Evolutionary conservation across 2,888 invertebrate species (phyloP).

Genomic region (Drosophila helvetica): DNA sequence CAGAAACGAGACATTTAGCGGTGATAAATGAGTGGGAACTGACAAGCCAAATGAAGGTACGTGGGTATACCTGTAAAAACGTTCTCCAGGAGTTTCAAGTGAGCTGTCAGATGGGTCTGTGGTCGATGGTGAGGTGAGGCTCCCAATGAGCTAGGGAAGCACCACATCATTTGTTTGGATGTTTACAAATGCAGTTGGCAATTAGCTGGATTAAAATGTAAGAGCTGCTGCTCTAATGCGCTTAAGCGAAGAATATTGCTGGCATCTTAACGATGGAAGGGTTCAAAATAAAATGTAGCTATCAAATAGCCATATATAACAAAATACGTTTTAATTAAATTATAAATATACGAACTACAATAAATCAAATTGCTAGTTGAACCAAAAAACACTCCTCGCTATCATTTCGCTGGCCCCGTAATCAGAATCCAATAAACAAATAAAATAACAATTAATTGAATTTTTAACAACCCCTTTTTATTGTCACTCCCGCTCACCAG

Average conservation of each 20-base stretch:
- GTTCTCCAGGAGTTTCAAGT: constrained; percentile 33
- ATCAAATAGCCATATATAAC: neutral
- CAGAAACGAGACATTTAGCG: constrained; percentile 46
- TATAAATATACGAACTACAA: constrained; percentile 51
- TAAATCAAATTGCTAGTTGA: constrained; percentile 56
- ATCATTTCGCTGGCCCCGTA: constrained; percentile 48
- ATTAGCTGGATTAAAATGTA: constrained; percentile 50
- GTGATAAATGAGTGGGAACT: constrained; percentile 70
- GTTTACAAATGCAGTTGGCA: constrained; percentile 49
- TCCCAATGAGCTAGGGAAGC: neutral
- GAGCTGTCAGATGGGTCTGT: constrained; percentile 4
- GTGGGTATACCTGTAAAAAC: constrained; percentile 10
- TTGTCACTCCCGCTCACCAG: constrained; percentile 11
- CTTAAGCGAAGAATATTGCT: no score
- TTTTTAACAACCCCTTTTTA: constrained; percentile 57
- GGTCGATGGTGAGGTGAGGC: neutral
- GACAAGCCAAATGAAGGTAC: constrained; percentile 74
- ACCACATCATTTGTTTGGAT: constrained; percentile 61
- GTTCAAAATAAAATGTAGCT: neutral
- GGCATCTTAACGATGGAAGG: no score
- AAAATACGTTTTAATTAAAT: constrained; percentile 61
- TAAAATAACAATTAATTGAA: constrained; percentile 79
- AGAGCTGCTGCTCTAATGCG: neutral
- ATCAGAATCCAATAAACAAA: constrained; percentile 79
- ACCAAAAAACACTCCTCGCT: constrained; percentile 10